Evolutionary conservation across 2,888 invertebrate genomes (phyloP), one percentile per base, ranked within the genome.

Genomic region (Leptinotarsa tumamoca): DNA sequence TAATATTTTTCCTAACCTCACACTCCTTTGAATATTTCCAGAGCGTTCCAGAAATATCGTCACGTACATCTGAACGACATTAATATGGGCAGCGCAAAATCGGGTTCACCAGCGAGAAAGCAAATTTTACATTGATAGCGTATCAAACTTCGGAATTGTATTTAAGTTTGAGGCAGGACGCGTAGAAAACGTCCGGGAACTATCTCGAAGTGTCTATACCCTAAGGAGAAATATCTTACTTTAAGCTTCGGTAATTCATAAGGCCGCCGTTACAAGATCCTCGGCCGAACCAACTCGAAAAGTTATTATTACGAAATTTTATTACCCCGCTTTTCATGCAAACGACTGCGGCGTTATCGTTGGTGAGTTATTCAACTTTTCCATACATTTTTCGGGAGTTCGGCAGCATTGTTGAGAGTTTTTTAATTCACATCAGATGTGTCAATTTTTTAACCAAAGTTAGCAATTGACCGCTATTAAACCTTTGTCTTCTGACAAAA

Each of bases 211-310:
- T 71, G 70, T 78, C 74, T 78, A 72, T 75, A 71, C 78, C 79
- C 79, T 50, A 52, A 76, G 80, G 80, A 78, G 76, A 72, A 79
- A 81, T 81, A 80, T 75, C 79, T 81, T 78, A 80, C 74, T 76
- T 73, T 76, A 78, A 81, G 78, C 76, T 77, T 80, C 73, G 79
- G 80, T 79, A 79, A 80, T 80, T 80, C 80, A 80, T 80, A 79
- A 78, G 75, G 63, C 75, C 72, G 78, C 66, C 50, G 75, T 77
- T 71, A 72, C 77, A 72, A 74, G 69, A 76, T 73, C 68, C 73
- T 72, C 27, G 72, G 72, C 73, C 71, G 69, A 63, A 71, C 75
- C 72, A 71, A 78, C 78, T 77, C 76, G 74, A 80, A 80, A 80
- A 80, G 77, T 80, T 80, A 76, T 77, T 78, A 80, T 76, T 74